Base-by-base conservation (phyloP, 37 sponge, comb jelly and placozoan genomes). In the Axinella damicornis region DNA sequence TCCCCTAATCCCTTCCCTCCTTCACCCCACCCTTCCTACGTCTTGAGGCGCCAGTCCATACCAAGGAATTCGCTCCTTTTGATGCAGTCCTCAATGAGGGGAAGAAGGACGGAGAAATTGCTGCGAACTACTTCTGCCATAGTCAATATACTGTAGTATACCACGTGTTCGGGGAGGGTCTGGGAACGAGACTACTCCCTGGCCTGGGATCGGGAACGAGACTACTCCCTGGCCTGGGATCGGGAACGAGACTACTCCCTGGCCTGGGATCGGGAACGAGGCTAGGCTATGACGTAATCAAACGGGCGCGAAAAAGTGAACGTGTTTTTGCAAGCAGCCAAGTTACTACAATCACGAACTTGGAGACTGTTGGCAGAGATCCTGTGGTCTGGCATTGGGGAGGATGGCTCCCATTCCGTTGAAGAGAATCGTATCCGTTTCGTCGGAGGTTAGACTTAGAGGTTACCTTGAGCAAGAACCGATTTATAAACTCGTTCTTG, bases 111-210 rank as follows among this genome's bases (percentile, higher is more conserved):
- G 20, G 25, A n/a, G 71, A 93, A 93, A 53, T 93, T 93, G 33
- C 38, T 62, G 0, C 68, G 36, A 27, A 79, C 72, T 21, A 93
- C 94, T 9, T 93, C 90, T 58, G 80, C 67, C 84, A 79, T 90
- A 15, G n/a, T n/a, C n/a, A n/a, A n/a, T n/a, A n/a, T n/a, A 56
- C n/a, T n/a, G n/a, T n/a, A n/a, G n/a, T n/a, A n/a, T n/a, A n/a
- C n/a, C n/a, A n/a, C n/a, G n/a, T n/a, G n/a, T n/a, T n/a, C n/a
- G n/a, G n/a, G n/a, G n/a, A n/a, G n/a, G n/a, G n/a, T n/a, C n/a
- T n/a, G n/a, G n/a, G n/a, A n/a, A n/a, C n/a, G n/a, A n/a, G n/a
- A n/a, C n/a, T n/a, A n/a, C n/a, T n/a, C n/a, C n/a, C n/a, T n/a
- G n/a, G n/a, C n/a, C n/a, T n/a, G n/a, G n/a, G n/a, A n/a, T n/a